A percentile compares a stretch with the other conserved stretches of the same genome.
phyloP scores from a whole-genome alignment of 2,888 invertebrate species.

The Labia minor region DNA sequence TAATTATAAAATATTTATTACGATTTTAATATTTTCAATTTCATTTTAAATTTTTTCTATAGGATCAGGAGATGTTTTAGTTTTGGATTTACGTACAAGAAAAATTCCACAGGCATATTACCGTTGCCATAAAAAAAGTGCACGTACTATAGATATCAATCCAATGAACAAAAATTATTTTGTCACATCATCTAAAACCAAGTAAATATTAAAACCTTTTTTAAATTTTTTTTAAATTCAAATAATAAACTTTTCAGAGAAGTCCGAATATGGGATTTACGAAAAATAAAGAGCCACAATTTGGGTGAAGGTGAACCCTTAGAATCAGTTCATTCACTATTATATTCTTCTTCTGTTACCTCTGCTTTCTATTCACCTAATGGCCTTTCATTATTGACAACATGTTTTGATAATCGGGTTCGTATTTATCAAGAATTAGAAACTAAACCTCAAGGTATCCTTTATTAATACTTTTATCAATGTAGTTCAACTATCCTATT shows the following conservation, averaged over 20 bases:
- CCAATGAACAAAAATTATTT: constrained; percentile 34
- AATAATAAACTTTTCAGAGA: constrained; percentile 29
- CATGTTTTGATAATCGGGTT: constrained; percentile 34
- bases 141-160: constrained; percentile 35
- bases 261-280: constrained; percentile 34
- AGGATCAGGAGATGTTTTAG: constrained; percentile 33
- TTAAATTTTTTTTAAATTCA: constrained; percentile 13
- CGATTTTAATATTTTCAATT: too few species aligned
- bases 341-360: constrained; percentile 29
- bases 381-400: constrained; percentile 35
- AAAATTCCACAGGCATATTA: constrained; percentile 22
- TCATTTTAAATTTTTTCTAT: too few species aligned
- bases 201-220: constrained; percentile 30
- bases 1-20: too few species aligned
- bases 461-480: background rate
- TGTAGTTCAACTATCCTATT: too few species aligned
- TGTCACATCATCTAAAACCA: constrained; percentile 33
- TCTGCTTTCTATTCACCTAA: constrained; percentile 38
- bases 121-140: constrained; percentile 29
- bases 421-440: constrained; percentile 28
- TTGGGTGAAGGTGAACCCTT: constrained; percentile 22
- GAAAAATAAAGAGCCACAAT: constrained; percentile 28
- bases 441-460: constrained; percentile 19
- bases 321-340: constrained; percentile 27
- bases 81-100: constrained; percentile 33